Evolutionary conservation across 2,113 vertebrate genomes (phyloP), one percentile per base, ranked within the genome.

Genomic region (Paraplagusia blochii): DNA sequence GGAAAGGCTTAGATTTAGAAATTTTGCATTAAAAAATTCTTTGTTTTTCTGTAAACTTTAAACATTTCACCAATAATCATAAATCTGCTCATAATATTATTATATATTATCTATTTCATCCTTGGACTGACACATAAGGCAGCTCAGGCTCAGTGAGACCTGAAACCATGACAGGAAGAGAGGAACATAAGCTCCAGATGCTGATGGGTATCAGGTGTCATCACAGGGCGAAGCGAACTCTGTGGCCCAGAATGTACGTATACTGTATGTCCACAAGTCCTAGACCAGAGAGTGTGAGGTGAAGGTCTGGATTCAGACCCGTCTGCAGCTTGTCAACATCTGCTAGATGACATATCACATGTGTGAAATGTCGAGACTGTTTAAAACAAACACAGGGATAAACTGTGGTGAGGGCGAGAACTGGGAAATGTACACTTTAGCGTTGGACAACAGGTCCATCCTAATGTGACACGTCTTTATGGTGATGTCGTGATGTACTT

Each of bases 351-450:
- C 49, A 72, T 44, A 46, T 13, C 66, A 78, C 77, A 76, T 11
- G 68, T 91, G 88, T 79, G 88, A 91, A 89, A 89, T 86, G 74
- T 85, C 84, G 66, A 35, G 81, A 69, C 57, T 58, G 55, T 60
- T 70, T 38, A 71, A 75, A 80, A 82, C 79, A 85, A 87, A 88
- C 34, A 86, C 52, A 63, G 56, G 52, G 56, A 11, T 9, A 35
- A 9, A 58, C 63, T 49, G 67, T 13, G 62, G 61, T 1, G 73
- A 53, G 44, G 67, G 75, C 18, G 51, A 61, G 64, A 53, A 48
- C 72, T 74, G 73, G 63, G 82, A 83, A 83, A 84, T 76, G 76
- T 83, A 85, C 76, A 82, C 78, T 49, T 52, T 36, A 52, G 18
- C 44, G 46, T 55, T 48, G 15, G 53, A 54, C 58, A 11, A 7